Conservation (phyloP, 2,113 vertebrate species). For the Solea solea region DNA sequence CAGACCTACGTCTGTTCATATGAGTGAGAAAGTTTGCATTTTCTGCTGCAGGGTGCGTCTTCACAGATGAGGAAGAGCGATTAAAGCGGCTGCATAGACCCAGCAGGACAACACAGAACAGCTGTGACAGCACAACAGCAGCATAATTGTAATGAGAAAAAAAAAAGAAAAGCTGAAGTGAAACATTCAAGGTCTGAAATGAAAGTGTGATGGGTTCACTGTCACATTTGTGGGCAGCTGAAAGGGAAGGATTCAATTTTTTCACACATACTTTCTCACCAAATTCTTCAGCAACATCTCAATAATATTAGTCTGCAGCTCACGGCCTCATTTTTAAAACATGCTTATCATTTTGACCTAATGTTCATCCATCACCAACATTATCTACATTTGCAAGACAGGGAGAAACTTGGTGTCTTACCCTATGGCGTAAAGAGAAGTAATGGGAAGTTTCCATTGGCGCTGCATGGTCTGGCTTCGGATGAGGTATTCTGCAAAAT, state of each 20-base stretch:
- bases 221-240: background rate
- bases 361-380: background rate
- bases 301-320: too few relatives aligned
- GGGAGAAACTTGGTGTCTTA: constrained; percentile 58
- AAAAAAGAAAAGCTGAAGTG: constrained; percentile 22
- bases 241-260: too few relatives aligned
- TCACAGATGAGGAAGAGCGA: background rate
- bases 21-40: background rate
- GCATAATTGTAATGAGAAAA: background rate
- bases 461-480: constrained; percentile 81
- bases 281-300: too few relatives aligned
- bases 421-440: constrained; percentile 90
- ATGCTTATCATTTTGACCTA: background rate
- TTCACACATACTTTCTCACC: too few relatives aligned
- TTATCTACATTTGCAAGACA: background rate
- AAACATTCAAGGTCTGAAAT: constrained; percentile 25
- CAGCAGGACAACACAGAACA: background rate
- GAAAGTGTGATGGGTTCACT: background rate
- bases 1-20: too few relatives aligned
- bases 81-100: background rate
- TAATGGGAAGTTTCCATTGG: constrained; percentile 84
- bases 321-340: too few relatives aligned
- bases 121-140: background rate
- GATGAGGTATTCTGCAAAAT: constrained; percentile 89
- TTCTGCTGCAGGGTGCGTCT: background rate